Conservation (phyloP, 2,797 vertebrate genomes). For the Cuniculus paca region DNA sequence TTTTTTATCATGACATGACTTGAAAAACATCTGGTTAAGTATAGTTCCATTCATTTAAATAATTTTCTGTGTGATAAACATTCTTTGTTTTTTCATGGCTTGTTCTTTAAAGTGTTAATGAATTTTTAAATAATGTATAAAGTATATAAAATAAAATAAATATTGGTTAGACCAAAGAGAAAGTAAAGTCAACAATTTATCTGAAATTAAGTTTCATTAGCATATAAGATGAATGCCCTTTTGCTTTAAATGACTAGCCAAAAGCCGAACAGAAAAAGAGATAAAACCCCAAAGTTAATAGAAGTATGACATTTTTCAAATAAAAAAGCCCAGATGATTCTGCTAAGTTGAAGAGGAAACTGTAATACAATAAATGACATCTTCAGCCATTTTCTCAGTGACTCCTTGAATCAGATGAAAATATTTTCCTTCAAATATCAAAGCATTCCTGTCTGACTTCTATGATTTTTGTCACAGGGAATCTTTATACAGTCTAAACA, state of each 20-base stretch:
- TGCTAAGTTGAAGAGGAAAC: conserved; percentile 52
- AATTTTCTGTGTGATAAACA: neutral
- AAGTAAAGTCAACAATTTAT: neutral
- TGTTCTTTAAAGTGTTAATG: neutral
- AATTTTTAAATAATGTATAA: conserved; percentile 38
- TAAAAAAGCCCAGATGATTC: neutral
- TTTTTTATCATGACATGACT: neutral
- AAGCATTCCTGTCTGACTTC: neutral
- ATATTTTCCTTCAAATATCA: conserved; percentile 21
- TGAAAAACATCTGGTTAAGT: neutral
- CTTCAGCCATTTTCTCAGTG: conserved; percentile 44
- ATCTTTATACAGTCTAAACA: neutral
- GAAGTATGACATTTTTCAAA: conserved; percentile 8
- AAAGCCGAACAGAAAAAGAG: neutral
- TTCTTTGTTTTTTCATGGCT: neutral
- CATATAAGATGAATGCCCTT: neutral
- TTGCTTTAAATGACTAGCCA: conserved; percentile 28
- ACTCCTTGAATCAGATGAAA: conserved; percentile 37
- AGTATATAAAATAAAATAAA: conserved; percentile 21
- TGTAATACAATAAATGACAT: neutral
- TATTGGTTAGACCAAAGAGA: neutral
- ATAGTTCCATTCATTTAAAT: conserved; percentile 22
- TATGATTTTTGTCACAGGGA: neutral
- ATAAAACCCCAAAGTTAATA: neutral
- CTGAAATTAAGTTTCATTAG: neutral